Evolutionary conservation across 2,888 invertebrate genomes (phyloP), one percentile per base, ranked within the genome.

Genomic region (Ochropacha duplaris): DNA sequence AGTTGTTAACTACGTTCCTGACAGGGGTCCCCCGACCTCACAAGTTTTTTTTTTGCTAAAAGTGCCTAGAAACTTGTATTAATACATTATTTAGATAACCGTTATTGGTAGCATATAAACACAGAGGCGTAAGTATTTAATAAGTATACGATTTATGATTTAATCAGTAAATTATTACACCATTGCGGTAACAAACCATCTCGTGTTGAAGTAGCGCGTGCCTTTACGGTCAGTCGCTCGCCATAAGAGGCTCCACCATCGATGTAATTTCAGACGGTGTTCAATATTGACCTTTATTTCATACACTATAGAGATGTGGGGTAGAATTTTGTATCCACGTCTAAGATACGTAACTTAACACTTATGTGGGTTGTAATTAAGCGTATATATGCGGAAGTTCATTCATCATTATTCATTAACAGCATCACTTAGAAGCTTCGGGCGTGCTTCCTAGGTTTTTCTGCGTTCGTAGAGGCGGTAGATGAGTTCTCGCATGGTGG

Each of bases 361-460:
- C 57, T 55, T 55, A 58, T 59, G 68, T 76, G 69, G 68, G 64
- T 68, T 72, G 71, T 79, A 88, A 88, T 87, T 86, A 88, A 79
- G 72, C 69, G 74, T 78, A 75, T 69, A 52, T 52, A 86, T 76
- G 76, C 89, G 91, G 92, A 91, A 92, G 86, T 78, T 72, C 68
- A 79, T 82, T 79, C 76, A 82, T 81, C 78, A 81, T 79, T 86
- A 88, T 88, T 89, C 82, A 90, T 89, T 83, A 89, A 71, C 78
- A 84, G 78, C 85, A 86, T 86, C 84, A 78, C 76, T 79, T 77
- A 77, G 71, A 66, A 74, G 79, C 74, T 74, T 60, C 59, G 72
- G 74, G 65, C 64, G 58, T 63, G 79, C 76, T 92, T 92, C 90
- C 91, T 89, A 71, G 81, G 84, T 90, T 90, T 92, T 90, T 90